These are phyloP conservation scores for Eumaeus atala DNA, from an alignment of 1,140 invertebrate genomes.

Conservation along the genomic window DNA sequence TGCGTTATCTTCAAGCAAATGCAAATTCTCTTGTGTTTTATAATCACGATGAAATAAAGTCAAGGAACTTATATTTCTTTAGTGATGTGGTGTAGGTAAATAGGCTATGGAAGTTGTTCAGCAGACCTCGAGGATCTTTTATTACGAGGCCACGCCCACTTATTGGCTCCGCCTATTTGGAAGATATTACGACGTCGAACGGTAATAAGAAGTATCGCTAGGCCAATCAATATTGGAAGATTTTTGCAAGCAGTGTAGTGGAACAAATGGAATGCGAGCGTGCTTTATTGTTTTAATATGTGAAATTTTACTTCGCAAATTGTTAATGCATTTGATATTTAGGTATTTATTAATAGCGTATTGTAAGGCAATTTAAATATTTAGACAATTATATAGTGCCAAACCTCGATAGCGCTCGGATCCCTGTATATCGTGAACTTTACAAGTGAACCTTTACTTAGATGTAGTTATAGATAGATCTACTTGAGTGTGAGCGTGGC, in stretches of 20 bases:
- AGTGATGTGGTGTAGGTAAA: too few species aligned
- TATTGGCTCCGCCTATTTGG: too few species aligned
- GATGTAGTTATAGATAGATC: conserved; percentile 36
- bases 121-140: too few species aligned
- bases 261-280: conserved; percentile 24
- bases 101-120: too few species aligned
- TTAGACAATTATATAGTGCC: conserved; percentile 58
- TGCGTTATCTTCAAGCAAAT: too few species aligned
- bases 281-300: conserved; percentile 41
- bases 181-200: too few species aligned
- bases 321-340: conserved; percentile 55
- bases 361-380: conserved; percentile 56
- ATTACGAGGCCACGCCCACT: too few species aligned
- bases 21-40: too few species aligned
- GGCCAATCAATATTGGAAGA: too few species aligned
- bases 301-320: conserved; percentile 53
- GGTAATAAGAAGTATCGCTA: too few species aligned
- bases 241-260: neutral
- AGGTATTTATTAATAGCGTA: conserved; percentile 51
- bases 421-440: conserved; percentile 44
- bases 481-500: conserved; percentile 21
- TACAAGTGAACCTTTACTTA: conserved; percentile 44
- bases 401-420: conserved; percentile 44
- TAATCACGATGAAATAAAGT: too few species aligned
- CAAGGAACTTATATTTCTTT: too few species aligned